Conservation (phyloP, 2,888 invertebrate genomes). For the Acronicta psi region DNA sequence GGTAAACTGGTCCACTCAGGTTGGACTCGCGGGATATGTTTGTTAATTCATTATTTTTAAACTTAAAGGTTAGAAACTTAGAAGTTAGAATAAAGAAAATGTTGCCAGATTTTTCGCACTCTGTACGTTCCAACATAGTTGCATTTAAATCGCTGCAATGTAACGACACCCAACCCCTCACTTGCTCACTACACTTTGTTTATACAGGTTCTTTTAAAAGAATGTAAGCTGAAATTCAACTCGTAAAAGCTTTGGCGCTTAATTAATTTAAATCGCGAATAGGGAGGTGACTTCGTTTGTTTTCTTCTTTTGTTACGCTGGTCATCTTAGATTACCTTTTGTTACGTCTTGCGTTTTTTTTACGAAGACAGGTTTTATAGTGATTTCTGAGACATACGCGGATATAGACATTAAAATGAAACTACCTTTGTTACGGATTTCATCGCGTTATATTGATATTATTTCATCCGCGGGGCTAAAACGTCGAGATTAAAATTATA, state of each 20-base stretch:
- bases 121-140: constrained; percentile 19
- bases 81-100: constrained; percentile 8
- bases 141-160: constrained; percentile 29
- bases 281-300: constrained; percentile 53
- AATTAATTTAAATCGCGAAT: constrained; percentile 81
- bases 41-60: too few species aligned
- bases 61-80: not conserved
- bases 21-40: too few species aligned
- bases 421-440: too few species aligned
- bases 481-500: too few species aligned
- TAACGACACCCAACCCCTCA: constrained; percentile 13
- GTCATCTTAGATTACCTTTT: constrained; percentile 46
- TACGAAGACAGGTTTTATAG: too few species aligned
- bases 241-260: constrained; percentile 69
- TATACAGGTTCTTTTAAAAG: constrained; percentile 62
- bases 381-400: too few species aligned
- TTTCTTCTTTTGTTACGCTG: constrained; percentile 24
- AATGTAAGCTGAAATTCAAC: constrained; percentile 64
- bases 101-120: constrained; percentile 30
- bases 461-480: too few species aligned
- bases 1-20: too few species aligned
- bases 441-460: too few species aligned
- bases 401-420: too few species aligned
- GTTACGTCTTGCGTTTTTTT: constrained; percentile 25
- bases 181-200: constrained; percentile 38